Percentiles rank a stretch among this genome's conserved stretches.
Evolutionary conservation across 2,113 vertebrate genomes (phyloP).

Genomic region (Astur gentilis): DNA sequence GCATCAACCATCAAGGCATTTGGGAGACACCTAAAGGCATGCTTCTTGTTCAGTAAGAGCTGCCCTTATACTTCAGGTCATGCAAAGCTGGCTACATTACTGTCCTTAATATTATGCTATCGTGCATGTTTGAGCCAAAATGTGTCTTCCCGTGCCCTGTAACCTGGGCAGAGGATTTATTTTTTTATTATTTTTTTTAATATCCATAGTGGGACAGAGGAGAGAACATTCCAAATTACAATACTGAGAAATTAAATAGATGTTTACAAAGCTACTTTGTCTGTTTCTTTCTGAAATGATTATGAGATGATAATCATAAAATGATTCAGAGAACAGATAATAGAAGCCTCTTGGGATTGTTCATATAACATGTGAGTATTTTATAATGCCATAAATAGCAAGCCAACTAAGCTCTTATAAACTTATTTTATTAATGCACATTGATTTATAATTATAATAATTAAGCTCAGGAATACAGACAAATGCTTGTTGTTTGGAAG

Average conservation of each 20-base stretch:
- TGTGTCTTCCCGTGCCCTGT: background rate
- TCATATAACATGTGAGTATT: background rate
- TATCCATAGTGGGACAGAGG: background rate
- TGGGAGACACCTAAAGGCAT: background rate
- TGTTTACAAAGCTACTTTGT: background rate
- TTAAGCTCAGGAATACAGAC: slow-evolving; percentile 6
- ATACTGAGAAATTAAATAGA: background rate
- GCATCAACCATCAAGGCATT: slow-evolving; percentile 24
- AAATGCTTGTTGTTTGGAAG: slow-evolving; percentile 11
- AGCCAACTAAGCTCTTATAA: slow-evolving; percentile 20
- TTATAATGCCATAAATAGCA: slow-evolving; percentile 36
- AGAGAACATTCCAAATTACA: background rate
- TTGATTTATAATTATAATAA: slow-evolving; percentile 55
- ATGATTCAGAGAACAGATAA: slow-evolving; percentile 6
- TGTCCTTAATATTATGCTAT: background rate
- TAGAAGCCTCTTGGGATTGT: slow-evolving; percentile 27
- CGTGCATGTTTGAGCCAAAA: background rate
- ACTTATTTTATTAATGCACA: slow-evolving; percentile 41
- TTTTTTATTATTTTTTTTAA: background rate
- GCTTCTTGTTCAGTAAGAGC: background rate
- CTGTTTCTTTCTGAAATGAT: slow-evolving; percentile 26
- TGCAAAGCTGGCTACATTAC: background rate
- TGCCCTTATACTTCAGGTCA: background rate
- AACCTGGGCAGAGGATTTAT: background rate
- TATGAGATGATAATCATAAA: slow-evolving; percentile 24